These are phyloP conservation scores for Suillia variegata DNA, from an alignment of 2,888 invertebrate genomes.

Conservation along the genomic window DNA sequence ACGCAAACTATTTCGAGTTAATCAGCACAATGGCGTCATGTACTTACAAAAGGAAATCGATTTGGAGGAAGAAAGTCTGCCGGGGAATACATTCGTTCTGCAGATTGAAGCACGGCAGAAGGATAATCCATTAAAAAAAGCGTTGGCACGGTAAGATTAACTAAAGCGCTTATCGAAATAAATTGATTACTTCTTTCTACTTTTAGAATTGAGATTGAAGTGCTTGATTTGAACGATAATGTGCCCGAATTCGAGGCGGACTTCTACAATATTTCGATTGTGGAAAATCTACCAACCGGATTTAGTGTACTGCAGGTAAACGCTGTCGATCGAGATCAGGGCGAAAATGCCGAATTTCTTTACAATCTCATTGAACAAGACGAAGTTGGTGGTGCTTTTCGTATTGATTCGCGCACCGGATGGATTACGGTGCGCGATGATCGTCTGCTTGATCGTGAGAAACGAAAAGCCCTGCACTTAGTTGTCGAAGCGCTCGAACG, in stretches of 20 bases:
- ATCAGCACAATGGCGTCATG: conserved; percentile 75
- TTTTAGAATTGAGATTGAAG: conserved; percentile 50
- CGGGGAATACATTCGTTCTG: conserved; percentile 75
- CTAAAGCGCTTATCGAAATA: not conserved
- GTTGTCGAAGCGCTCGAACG: conserved; percentile 81
- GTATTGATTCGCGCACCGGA: conserved; percentile 78
- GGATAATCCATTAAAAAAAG: conserved; percentile 78
- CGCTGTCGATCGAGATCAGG: conserved; percentile 82
- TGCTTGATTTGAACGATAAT: conserved; percentile 72
- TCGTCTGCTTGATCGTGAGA: conserved; percentile 79
- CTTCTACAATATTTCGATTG: conserved; percentile 89
- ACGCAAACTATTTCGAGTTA: conserved; percentile 74
- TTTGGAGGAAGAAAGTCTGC: conserved; percentile 75
- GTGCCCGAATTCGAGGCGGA: conserved; percentile 87
- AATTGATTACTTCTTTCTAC: not conserved
- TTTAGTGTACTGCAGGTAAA: conserved; percentile 66
- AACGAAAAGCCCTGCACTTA: conserved; percentile 73
- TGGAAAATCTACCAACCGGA: conserved; percentile 87
- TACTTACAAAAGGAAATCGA: conserved; percentile 83
- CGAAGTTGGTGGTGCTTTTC: conserved; percentile 73
- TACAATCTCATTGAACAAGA: conserved; percentile 73
- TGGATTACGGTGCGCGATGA: conserved; percentile 84
- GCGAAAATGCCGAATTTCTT: conserved; percentile 82
- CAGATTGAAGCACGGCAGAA: conserved; percentile 80
- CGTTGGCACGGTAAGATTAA: conserved; percentile 67